A percentile compares a stretch with the other conserved stretches of the same genome.
phyloP scores from a whole-genome alignment of 2,113 vertebrate genomes.

The Chamaea fasciata region DNA sequence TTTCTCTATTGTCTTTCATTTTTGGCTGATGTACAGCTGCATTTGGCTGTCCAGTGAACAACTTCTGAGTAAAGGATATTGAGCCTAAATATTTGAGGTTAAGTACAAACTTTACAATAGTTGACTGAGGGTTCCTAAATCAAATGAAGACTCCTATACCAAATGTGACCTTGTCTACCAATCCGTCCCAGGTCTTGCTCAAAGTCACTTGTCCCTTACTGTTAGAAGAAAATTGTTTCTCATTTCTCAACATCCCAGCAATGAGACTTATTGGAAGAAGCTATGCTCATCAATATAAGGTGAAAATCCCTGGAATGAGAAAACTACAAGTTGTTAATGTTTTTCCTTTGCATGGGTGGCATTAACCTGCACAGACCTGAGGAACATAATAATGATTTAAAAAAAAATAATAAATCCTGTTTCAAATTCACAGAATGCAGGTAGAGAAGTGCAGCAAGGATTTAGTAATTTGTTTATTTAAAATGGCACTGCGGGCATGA shows the following conservation, averaged over 20 bases:
- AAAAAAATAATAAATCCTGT: background rate
- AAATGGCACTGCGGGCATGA: slow-evolving; percentile 20
- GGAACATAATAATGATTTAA: background rate
- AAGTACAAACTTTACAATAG: background rate
- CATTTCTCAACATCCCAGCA: background rate
- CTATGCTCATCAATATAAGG: background rate
- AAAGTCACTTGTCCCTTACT: background rate
- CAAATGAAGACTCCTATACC: background rate
- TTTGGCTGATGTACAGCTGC: background rate
- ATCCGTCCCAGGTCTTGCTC: background rate
- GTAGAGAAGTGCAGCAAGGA: background rate
- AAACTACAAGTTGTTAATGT: background rate
- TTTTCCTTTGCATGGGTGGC: background rate
- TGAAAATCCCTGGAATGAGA: background rate
- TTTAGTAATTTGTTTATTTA: slow-evolving; percentile 57
- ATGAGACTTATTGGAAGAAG: background rate
- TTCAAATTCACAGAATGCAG: slow-evolving; percentile 35
- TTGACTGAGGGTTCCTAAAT: background rate
- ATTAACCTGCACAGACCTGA: background rate
- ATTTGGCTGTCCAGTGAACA: background rate
- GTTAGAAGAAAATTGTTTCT: background rate
- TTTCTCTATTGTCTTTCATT: background rate
- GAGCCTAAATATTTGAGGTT: background rate
- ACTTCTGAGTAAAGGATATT: background rate
- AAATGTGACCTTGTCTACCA: background rate